A percentile compares a stretch with the other conserved stretches of the same genome.
Evolutionary conservation across 2,113 vertebrate species (phyloP).

Genomic region (Pedetes capensis): DNA sequence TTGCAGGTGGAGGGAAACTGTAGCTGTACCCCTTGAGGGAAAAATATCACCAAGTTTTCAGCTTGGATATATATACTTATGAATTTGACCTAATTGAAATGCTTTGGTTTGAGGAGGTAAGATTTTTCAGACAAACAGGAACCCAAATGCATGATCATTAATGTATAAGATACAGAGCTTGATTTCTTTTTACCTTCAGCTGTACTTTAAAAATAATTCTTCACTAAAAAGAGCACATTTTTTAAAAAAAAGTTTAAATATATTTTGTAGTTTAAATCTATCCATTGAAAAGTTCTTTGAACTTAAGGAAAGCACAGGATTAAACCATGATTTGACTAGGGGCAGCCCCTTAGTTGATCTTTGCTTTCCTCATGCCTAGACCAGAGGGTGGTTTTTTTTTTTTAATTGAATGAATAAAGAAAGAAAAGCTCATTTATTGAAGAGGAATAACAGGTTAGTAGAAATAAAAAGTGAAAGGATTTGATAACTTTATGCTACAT

Average conservation of each 20-base stretch:
- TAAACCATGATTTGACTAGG: neutral
- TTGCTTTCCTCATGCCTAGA: neutral
- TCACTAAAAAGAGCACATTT: neutral
- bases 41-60: neutral
- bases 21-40: neutral
- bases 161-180: neutral
- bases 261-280: neutral
- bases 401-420: neutral
- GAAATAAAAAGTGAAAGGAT: conserved; percentile 17
- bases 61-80: neutral
- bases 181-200: neutral
- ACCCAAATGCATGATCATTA: neutral
- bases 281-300: neutral
- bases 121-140: neutral
- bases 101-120: neutral
- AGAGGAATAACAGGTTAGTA: neutral
- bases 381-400: neutral
- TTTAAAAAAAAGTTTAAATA: neutral
- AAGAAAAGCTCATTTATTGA: conserved; percentile 18
- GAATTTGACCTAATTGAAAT: neutral
- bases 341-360: neutral
- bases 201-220: neutral
- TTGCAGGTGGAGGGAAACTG: neutral
- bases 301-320: neutral
- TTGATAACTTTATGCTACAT: neutral